A percentile compares a stretch with the other conserved stretches of the same genome.
phyloP scores from a whole-genome alignment of 2,797 vertebrate species.

The Silurus lanzhouensis region DNA sequence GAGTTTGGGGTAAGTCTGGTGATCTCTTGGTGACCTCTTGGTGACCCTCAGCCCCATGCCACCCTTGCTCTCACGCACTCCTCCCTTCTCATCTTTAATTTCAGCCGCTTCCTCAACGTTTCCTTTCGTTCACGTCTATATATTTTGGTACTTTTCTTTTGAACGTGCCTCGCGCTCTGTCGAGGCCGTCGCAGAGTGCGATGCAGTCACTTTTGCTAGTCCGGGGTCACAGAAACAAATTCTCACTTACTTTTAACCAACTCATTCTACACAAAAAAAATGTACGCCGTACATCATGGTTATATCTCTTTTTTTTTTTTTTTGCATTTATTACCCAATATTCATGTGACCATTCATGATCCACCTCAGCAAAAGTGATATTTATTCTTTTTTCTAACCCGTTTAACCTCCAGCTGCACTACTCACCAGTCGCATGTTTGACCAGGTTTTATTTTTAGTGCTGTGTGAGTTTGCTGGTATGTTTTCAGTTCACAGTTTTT shows the following conservation, averaged over 20 bases:
- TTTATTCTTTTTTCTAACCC: constrained; percentile 18
- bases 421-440: constrained; percentile 64
- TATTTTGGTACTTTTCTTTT: constrained; percentile 61
- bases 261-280: not conserved
- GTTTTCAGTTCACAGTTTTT: not conserved
- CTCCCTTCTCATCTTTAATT: constrained; percentile 52
- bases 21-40: constrained; percentile 64
- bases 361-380: constrained; percentile 66
- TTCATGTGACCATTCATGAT: constrained; percentile 26
- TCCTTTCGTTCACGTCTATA: constrained; percentile 65
- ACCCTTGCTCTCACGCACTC: constrained; percentile 66
- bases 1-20: constrained; percentile 98
- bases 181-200: constrained; percentile 30
- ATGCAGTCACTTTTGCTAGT: constrained; percentile 66
- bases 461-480: constrained; percentile 31
- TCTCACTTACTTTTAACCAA: constrained; percentile 1
- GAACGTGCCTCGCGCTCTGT: constrained; percentile 53
- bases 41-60: constrained; percentile 59
- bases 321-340: not conserved
- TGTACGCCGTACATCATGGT: constrained; percentile 34
- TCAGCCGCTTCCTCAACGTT: constrained; percentile 65
- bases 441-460: constrained; percentile 47
- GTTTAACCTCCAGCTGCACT: constrained; percentile 44
- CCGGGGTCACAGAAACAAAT: constrained; percentile 36
- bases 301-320: not conserved